Base-by-base conservation (phyloP, 1,140 invertebrate species). In the Metaphire vulgaris region DNA sequence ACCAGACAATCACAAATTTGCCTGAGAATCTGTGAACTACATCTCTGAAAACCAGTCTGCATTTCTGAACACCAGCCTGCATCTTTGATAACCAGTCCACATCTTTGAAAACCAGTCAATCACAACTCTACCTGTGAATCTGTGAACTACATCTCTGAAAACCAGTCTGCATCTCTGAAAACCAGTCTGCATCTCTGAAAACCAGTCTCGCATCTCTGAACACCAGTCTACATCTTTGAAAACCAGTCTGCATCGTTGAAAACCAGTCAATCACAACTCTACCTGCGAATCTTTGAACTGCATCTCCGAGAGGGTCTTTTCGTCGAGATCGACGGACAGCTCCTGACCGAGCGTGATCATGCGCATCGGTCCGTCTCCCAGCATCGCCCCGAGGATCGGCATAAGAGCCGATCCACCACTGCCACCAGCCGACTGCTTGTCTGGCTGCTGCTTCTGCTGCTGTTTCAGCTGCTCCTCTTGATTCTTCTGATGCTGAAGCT, bases 341-440 rank as follows among this genome's bases (percentile, higher is more conserved):
- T 97, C 95, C 83, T 96, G 94, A 0, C 95, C 95, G 83, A 95
- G 92, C 0, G 93, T 95, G 69, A 97, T 96, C 88, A 97, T 95
- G 68, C 95, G 86, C 32, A 97, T 90, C 0, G 92, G 92, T 0
- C 92, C 93, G 83, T 94, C 92, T 0, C 90, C 92, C 30, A 86
- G 79, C 84, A 87, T 85, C 33, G 84, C 82, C 21, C 85, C 86
- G 1, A 86, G 79, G 32, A 86, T 84, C 1, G 85, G 86, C 28
- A 84, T 85, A 33, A 85, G 77, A 30, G 84, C 75, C 1, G 81
- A 80, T 56, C 76, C 77, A n/a, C n/a, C n/a, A 1, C 67, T 56
- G 0, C 33, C n/a, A 28, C 69, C 2, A 41, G 77, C 69, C 16
- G 34, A 69, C 14, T 15, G 32, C 68, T 66, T 12, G 33, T 30